phyloP scores from a whole-genome alignment of 2,888 invertebrate genomes.

The Plagiodera versicolora region DNA sequence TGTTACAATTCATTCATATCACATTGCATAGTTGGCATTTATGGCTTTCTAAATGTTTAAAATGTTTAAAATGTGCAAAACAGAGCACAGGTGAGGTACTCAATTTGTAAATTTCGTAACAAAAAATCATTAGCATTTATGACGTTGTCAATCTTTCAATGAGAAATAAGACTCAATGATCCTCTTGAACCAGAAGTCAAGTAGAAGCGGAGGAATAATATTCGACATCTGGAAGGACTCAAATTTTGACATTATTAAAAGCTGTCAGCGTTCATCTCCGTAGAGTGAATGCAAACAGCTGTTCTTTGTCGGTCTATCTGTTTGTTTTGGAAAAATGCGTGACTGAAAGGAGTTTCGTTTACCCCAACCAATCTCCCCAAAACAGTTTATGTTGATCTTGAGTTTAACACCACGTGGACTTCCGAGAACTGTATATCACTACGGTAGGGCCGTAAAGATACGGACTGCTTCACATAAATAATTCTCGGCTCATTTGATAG shows the following conservation, averaged over 20 bases:
- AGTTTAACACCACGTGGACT: conserved; percentile 52
- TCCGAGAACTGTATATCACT: conserved; percentile 51
- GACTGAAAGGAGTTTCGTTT: conserved; percentile 50
- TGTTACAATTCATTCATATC: no score
- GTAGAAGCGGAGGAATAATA: no score
- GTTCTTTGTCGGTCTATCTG: conserved; percentile 41
- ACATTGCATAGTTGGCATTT: no score
- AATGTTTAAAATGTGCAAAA: no score
- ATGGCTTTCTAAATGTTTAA: no score
- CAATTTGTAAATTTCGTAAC: no score
- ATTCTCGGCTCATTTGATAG: conserved; percentile 48
- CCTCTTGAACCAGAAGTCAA: no score
- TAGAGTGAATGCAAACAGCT: conserved; percentile 39
- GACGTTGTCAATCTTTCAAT: no score
- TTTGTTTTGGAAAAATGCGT: conserved; percentile 51
- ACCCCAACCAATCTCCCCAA: conserved; percentile 45
- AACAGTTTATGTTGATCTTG: conserved; percentile 50
- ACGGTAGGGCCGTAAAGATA: conserved; percentile 48
- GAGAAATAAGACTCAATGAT: no score
- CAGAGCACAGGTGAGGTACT: no score
- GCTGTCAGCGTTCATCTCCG: background rate
- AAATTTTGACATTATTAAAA: background rate
- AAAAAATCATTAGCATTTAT: no score
- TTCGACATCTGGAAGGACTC: background rate
- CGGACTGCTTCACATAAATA: conserved; percentile 52